Percentiles rank a stretch among this genome's conserved stretches.
These are phyloP conservation scores for Bathybates hornii DNA, from an alignment of 2,113 vertebrate genomes.

Conservation along the genomic window DNA sequence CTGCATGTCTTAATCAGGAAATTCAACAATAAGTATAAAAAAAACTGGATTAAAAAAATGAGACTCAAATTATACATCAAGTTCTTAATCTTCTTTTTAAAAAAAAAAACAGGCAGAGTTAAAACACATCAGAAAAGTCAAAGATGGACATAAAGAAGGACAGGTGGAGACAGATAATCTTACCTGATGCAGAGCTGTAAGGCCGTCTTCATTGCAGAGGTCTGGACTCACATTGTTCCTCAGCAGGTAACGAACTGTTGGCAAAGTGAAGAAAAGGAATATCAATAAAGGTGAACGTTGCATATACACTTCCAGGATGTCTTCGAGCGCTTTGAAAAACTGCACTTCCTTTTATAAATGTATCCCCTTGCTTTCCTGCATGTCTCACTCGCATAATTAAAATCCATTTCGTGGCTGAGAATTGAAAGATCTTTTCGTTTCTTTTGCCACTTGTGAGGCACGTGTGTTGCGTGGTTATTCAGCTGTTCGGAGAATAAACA, in stretches of 20 bases:
- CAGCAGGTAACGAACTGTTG: constrained; percentile 88
- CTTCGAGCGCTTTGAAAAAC: background rate
- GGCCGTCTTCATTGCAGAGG: constrained; percentile 93
- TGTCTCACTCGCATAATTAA: background rate
- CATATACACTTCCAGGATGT: background rate
- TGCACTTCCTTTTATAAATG: background rate
- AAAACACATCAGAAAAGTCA: fast-evolving
- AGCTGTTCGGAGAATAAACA: background rate
- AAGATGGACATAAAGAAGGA: background rate
- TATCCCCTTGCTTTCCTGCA: background rate
- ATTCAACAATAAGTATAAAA: background rate
- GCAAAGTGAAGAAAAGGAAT: constrained; percentile 37
- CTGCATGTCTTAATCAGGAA: background rate
- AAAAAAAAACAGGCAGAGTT: background rate
- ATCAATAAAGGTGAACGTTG: background rate
- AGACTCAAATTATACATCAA: background rate
- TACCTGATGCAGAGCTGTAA: constrained; percentile 97
- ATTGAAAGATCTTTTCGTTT: background rate
- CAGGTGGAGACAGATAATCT: constrained; percentile 1
- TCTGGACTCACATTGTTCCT: constrained; percentile 91
- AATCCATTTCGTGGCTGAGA: background rate
- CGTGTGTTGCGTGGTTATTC: background rate
- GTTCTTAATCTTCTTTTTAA: background rate
- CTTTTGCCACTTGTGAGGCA: background rate
- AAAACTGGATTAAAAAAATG: fast-evolving